These are phyloP conservation scores for Lasioglossum marginatum DNA, from an alignment of 2,888 invertebrate species.

Conservation along the genomic window DNA sequence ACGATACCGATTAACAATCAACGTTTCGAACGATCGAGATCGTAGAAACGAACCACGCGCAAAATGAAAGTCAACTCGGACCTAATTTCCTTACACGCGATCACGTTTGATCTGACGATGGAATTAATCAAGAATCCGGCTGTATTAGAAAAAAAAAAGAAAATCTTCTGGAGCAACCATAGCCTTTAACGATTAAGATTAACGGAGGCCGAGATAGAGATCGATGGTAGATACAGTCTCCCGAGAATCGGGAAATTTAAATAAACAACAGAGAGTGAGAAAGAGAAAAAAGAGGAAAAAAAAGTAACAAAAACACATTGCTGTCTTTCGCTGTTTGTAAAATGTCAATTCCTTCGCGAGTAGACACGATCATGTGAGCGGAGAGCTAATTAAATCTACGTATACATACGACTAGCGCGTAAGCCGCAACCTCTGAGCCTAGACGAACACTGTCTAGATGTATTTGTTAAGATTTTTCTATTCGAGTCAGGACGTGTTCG, in stretches of 20 bases:
- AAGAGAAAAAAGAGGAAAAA: neutral
- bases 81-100: neutral
- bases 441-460: conserved; percentile 11
- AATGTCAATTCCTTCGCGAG: conserved; percentile 56
- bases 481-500: conserved; percentile 2
- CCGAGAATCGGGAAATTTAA: neutral
- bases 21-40: neutral
- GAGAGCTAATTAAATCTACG: conserved; percentile 8
- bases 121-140: conserved; percentile 43
- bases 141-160: conserved; percentile 22
- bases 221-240: conserved; percentile 21
- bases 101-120: conserved; percentile 25
- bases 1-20: neutral
- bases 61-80: neutral
- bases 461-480: conserved; percentile 43
- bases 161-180: neutral
- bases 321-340: conserved; percentile 48
- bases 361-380: conserved; percentile 29
- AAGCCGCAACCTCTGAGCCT: conserved; percentile 21
- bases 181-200: conserved; percentile 26
- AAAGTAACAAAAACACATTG: conserved; percentile 3
- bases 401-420: conserved; percentile 20
- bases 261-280: neutral
- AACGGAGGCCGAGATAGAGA: neutral
- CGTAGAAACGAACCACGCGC: neutral